These are phyloP conservation scores for Epiblema foenella DNA, from an alignment of 2,888 invertebrate genomes.

Conservation along the genomic window DNA sequence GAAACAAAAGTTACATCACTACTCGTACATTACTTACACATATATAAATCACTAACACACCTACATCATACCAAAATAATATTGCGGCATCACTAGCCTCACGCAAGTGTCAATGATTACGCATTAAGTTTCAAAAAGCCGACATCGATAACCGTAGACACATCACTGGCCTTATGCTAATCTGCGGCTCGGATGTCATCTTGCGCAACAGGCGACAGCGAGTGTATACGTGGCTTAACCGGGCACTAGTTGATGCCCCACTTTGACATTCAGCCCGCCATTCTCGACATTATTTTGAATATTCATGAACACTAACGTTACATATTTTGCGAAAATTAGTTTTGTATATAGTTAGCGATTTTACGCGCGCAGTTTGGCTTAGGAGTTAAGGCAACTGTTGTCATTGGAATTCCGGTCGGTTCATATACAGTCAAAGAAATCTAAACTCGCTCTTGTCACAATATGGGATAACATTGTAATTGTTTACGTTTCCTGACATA, in stretches of 20 bases:
- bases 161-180: conserved; percentile 78
- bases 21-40: background rate
- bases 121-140: conserved; percentile 1
- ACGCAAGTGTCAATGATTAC: background rate
- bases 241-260: conserved; percentile 64
- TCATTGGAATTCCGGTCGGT: background rate
- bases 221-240: conserved; percentile 74
- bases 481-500: too few relatives aligned
- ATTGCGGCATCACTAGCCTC: background rate
- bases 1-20: background rate
- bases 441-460: too few relatives aligned
- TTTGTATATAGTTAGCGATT: conserved; percentile 20
- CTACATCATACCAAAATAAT: background rate
- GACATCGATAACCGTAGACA: conserved; percentile 33
- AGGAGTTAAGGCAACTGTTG: background rate
- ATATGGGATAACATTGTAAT: too few relatives aligned
- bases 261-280: conserved; percentile 57
- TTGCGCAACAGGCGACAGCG: conserved; percentile 80
- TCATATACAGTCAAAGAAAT: too few relatives aligned
- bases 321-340: conserved; percentile 50
- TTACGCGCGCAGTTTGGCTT: conserved; percentile 2
- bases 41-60: background rate
- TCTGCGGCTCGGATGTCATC: conserved; percentile 79
- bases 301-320: conserved; percentile 55
- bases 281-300: conserved; percentile 54